Percentiles rank a stretch among this genome's conserved stretches.
phyloP scores from a whole-genome alignment of 2,113 vertebrate genomes.

The Zosterops japonicus region DNA sequence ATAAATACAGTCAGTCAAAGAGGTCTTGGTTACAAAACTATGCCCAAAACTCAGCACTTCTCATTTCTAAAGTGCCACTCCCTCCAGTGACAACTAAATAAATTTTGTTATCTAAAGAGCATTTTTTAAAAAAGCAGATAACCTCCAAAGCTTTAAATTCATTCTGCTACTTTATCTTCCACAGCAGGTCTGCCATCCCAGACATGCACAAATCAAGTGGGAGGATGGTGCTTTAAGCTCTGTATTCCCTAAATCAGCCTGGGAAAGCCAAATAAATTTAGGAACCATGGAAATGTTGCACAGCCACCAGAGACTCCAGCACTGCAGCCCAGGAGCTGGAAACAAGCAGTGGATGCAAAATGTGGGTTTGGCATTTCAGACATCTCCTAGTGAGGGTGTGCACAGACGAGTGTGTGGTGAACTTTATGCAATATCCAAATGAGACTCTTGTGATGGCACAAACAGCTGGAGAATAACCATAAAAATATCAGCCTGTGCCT shows the following conservation, averaged over 20 bases:
- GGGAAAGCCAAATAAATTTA: neutral
- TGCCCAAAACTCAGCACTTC: neutral
- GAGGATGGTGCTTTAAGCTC: neutral
- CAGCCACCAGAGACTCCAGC: neutral
- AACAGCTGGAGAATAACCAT: neutral
- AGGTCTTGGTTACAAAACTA: no score
- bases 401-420: accelerated
- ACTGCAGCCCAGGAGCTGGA: neutral
- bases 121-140: neutral
- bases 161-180: neutral
- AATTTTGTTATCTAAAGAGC: neutral
- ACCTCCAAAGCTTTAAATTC: neutral
- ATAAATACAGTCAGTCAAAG: neutral
- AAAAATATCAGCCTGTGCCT: neutral
- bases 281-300: accelerated
- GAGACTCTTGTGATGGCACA: neutral
- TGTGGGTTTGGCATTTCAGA: neutral
- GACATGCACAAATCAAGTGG: neutral
- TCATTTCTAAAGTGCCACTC: neutral
- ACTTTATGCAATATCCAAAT: neutral
- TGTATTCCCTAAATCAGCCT: neutral
- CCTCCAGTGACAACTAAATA: neutral
- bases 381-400: accelerated
- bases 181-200: neutral
- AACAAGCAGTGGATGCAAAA: neutral